Conservation (phyloP, 2,888 invertebrate genomes). For the Monoplex corrugatus region DNA sequence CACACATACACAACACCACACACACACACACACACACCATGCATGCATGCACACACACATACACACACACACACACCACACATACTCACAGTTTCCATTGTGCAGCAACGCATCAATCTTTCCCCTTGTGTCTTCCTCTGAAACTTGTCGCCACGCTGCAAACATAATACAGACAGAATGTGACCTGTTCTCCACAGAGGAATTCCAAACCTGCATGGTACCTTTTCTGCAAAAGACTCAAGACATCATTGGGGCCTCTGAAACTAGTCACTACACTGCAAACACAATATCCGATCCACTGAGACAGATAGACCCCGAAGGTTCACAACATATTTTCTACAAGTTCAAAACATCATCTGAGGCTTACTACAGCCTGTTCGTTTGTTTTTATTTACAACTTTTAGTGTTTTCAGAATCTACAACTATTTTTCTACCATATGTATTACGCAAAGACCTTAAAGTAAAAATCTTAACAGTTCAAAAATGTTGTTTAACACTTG, state of each 20-base stretch:
- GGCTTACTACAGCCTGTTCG: no score
- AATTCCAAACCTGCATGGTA: neutral
- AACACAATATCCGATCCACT: neutral
- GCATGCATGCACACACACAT: neutral
- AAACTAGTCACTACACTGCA: neutral
- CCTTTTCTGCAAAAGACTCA: neutral
- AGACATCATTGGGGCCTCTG: neutral
- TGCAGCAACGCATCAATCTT: conserved; percentile 71
- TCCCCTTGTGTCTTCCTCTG: conserved; percentile 74
- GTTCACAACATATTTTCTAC: neutral
- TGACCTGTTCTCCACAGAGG: no score
- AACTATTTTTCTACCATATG: no score
- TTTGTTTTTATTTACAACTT: no score
- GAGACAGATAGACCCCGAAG: neutral
- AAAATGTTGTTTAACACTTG: no score
- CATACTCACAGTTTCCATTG: conserved; percentile 65
- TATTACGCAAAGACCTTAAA: no score
- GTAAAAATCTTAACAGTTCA: no score
- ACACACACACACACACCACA: neutral
- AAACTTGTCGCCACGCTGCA: conserved; percentile 78
- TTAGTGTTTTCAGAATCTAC: no score
- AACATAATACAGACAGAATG: conserved; percentile 22
- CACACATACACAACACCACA: no score
- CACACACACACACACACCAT: no score
- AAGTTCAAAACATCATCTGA: no score